A percentile compares a stretch with the other conserved stretches of the same genome.
phyloP scores from a whole-genome alignment of 23 tunicate genomes.

The Clavelina lepadiformis region DNA sequence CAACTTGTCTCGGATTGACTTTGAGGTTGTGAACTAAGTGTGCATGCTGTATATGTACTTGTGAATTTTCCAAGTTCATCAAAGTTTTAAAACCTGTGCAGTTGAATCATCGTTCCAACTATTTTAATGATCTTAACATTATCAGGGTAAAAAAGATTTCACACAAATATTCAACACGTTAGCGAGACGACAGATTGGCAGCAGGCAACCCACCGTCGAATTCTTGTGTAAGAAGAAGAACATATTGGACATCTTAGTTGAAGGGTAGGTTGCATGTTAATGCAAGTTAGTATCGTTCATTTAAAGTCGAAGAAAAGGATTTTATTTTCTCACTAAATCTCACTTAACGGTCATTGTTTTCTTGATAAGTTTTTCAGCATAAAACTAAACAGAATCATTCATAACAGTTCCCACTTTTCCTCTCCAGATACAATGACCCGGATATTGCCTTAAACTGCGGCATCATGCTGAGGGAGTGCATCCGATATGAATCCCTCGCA shows the following conservation, averaged over 20 bases:
- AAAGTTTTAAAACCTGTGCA: no score
- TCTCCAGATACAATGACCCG: constrained; percentile 59
- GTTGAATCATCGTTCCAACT: no score
- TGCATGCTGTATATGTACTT: no score
- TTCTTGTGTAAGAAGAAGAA: constrained; percentile 30
- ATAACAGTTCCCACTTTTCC: no score
- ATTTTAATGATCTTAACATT: neutral
- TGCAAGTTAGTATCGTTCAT: no score
- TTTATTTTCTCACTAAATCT: no score
- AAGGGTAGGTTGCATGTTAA: constrained; percentile 22
- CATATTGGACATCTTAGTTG: constrained; percentile 11
- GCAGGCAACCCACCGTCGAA: constrained; percentile 88
- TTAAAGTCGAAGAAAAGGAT: no score
- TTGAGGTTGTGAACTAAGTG: no score
- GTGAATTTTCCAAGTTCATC: no score
- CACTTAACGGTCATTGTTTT: no score
- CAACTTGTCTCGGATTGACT: constrained; percentile 52
- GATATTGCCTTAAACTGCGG: constrained; percentile 92
- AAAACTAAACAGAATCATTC: no score
- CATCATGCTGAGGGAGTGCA: constrained; percentile 84
- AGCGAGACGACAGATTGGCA: constrained; percentile 86
- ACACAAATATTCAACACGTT: constrained; percentile 85
- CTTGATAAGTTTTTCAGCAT: no score
- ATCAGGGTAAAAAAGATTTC: constrained; percentile 94
- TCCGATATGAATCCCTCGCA: constrained; percentile 63